Base-by-base conservation (phyloP, 2,888 invertebrate genomes). In the Coleophora flavipennella region DNA sequence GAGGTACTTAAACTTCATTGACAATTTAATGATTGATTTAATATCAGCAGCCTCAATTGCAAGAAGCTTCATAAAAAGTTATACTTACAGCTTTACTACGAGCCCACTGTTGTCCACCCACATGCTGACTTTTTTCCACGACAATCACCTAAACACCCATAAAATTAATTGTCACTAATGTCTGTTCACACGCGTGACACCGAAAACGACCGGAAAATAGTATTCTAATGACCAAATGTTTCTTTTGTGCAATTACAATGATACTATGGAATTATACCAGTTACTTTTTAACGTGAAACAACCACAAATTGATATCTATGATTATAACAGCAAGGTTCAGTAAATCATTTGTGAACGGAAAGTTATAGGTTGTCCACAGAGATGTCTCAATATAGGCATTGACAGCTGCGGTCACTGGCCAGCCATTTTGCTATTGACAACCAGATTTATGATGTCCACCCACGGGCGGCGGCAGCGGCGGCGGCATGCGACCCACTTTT, bases 161-260 rank as follows among this genome's bases (percentile, higher is more conserved):
- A 75, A 76, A 76, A 77, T 67, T 80, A 80, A 81, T 80, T 72
- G 71, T 68, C 53, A 66, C 66, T 63, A 66, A 68, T 62, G 55
- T 57, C 50, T 51, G 60, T 76, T 78, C 74, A 76, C 76, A 71
- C 71, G 69, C 62, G 59, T 62, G 63, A 67, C 62, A 58, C 56
- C 59, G 10, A 43, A 52, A 62, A 70, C 67, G 53, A 62, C 70
- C 67, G 66, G 71, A 62, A 65, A 68, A 67, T 56, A 45, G 44
- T 43, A 53, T 41, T 52, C 52, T 62, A 71, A 74, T 77, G 67
- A 70, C 71, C 71, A 68, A 20, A 51, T 68, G 62, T 62, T 48
- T 60, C 51, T 63, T 68, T 63, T 65, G 58, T 59, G 45, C 49
- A 38, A 41, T 39, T 35, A 59, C 56, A 47, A 51, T 38, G n/a